Conservation (phyloP, 2,888 invertebrate genomes). For the Oligia strigilis region DNA sequence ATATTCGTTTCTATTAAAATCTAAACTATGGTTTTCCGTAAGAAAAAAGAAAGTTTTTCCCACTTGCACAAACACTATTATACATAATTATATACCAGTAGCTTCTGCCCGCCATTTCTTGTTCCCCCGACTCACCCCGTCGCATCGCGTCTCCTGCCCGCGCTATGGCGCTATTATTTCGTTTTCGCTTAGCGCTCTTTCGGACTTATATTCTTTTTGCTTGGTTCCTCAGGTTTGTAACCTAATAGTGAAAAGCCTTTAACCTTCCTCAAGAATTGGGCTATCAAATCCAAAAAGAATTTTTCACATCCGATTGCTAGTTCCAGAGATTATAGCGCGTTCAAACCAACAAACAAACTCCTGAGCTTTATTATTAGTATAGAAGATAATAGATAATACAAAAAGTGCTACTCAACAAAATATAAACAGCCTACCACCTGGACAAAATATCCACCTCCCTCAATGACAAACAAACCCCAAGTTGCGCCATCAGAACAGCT, state of each 20-base stretch:
- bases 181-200: neutral
- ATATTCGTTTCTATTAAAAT: neutral
- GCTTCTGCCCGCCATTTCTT: too few relatives aligned
- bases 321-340: neutral
- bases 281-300: neutral
- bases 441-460: constrained; percentile 6
- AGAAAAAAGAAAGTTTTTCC: neutral
- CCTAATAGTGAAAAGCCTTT: neutral
- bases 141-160: neutral
- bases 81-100: too few relatives aligned
- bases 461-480: constrained; percentile 35
- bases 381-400: neutral
- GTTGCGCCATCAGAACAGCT: constrained; percentile 26
- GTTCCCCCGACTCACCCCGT: neutral
- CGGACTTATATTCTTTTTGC: neutral
- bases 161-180: neutral
- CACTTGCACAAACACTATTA: too few relatives aligned
- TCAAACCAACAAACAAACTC: neutral
- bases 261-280: neutral
- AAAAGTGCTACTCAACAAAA: neutral
- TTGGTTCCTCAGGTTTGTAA: neutral
- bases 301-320: neutral
- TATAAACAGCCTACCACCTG: neutral
- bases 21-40: neutral
- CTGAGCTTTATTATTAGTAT: neutral